These are phyloP conservation scores for Onchidella celtica DNA, from an alignment of 2,888 invertebrate species.

Conservation along the genomic window DNA sequence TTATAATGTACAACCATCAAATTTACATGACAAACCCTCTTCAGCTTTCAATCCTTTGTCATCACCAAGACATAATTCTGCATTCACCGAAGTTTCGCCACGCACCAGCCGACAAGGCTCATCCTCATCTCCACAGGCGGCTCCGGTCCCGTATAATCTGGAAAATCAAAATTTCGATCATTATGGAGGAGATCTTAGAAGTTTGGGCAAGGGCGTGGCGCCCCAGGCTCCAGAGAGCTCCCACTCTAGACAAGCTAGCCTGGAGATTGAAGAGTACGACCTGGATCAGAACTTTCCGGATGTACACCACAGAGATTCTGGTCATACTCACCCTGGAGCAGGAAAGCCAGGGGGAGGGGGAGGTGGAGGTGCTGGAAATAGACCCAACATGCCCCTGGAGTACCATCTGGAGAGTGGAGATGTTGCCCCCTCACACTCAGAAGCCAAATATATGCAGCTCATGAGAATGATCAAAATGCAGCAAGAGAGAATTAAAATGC, in stretches of 20 bases:
- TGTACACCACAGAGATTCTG: slow-evolving; percentile 42
- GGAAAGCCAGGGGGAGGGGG: neutral
- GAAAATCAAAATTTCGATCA: slow-evolving; percentile 3
- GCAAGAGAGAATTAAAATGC: slow-evolving; percentile 92
- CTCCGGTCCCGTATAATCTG: neutral
- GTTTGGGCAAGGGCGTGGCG: neutral
- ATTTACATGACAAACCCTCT: neutral
- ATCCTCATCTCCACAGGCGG: slow-evolving; percentile 9
- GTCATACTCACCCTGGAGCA: too few relatives aligned
- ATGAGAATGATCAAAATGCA: slow-evolving; percentile 94
- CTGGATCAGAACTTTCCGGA: slow-evolving; percentile 79
- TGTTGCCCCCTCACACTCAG: slow-evolving; percentile 30
- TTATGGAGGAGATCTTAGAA: neutral
- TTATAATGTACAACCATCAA: slow-evolving; percentile 11
- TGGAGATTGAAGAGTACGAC: slow-evolving; percentile 72
- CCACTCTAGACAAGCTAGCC: slow-evolving; percentile 55
- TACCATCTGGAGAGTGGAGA: slow-evolving; percentile 49
- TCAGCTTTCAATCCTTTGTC: neutral
- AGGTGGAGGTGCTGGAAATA: neutral
- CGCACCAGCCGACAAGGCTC: neutral
- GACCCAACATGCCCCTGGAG: slow-evolving; percentile 45
- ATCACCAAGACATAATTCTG: slow-evolving; percentile 25
- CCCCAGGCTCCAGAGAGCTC: neutral
- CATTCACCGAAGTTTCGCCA: slow-evolving; percentile 25
- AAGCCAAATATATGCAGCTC: slow-evolving; percentile 80